These are phyloP conservation scores for Bombyx mori DNA, from an alignment of 1,140 invertebrate genomes.

Conservation along the genomic window ASM3026992v2 NC_085128.1:11917001-11917500, in stretches of 20 bases:
- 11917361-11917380: constrained; percentile 32
- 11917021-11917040: background rate
- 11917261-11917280: too few relatives aligned
- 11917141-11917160: constrained; percentile 31
- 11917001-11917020: background rate
- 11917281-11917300: constrained; percentile 4
- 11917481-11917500: constrained; percentile 19
- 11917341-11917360: constrained; percentile 47
- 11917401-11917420: constrained; percentile 62
- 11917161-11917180: constrained; percentile 66
- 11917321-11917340: too few relatives aligned
- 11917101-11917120: background rate
- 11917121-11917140: constrained; percentile 7
- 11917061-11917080: constrained; percentile 12
- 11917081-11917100: too few relatives aligned
- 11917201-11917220: constrained; percentile 67
- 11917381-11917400: constrained; percentile 69
- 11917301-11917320: constrained; percentile 16
- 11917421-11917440: constrained; percentile 68
- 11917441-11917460: constrained; percentile 35
- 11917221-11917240: constrained; percentile 21
- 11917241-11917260: too few relatives aligned
- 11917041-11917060: constrained; percentile 1
- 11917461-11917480: constrained; percentile 29
- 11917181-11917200: constrained; percentile 64